Base-by-base conservation (phyloP, 2,113 vertebrate genomes). In the Passerina amoena region DNA sequence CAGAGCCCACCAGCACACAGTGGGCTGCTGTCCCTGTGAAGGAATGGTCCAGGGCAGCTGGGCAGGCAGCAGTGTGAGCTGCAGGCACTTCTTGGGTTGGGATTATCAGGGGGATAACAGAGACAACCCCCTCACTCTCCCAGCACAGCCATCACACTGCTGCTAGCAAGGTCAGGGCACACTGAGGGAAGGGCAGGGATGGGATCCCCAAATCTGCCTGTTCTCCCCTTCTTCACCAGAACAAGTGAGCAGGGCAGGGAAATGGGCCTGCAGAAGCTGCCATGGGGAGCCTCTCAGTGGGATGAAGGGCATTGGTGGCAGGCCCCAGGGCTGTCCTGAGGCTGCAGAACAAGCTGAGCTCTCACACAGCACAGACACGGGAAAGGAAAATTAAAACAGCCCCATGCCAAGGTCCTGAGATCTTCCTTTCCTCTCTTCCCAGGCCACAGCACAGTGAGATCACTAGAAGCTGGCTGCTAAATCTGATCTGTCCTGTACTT, bases 321-420 rank as follows among this genome's bases (percentile, higher is more conserved):
- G 51, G 25, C 21, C 64, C 18, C 61, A 25, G 50, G 40, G 38
- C 77, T 72, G 66, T 42, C 61, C 42, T 20, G 10, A 16, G 30
- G 12, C 19, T 28, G 22, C 63, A 77, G 51, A 90, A 27, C 37
- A 75, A 30, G 35, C 38, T 80, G 57, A 66, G 20, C 4, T 57
- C 59, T 83, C 64, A n/a, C 1, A 50, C 8, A 78, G 28, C 64
- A 47, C 30, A 65, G 5, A 24, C 27, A 40, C 0, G 0, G 30
- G 24, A 60, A 87, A 76, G 56, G 11, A 35, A 82, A 85, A 82
- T 51, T 24, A 70, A 88, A 90, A 17, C 50, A 88, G 57, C 31
- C 28, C 40, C 27, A 24, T 19, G 9, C 15, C 51, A 78, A 38
- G 14, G 12, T 71, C 31, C 56, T 18, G 12, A 70, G 50, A 70